Base-by-base conservation (phyloP, 1,140 invertebrate genomes). In the Pogonognathellus flavescens region DNA sequence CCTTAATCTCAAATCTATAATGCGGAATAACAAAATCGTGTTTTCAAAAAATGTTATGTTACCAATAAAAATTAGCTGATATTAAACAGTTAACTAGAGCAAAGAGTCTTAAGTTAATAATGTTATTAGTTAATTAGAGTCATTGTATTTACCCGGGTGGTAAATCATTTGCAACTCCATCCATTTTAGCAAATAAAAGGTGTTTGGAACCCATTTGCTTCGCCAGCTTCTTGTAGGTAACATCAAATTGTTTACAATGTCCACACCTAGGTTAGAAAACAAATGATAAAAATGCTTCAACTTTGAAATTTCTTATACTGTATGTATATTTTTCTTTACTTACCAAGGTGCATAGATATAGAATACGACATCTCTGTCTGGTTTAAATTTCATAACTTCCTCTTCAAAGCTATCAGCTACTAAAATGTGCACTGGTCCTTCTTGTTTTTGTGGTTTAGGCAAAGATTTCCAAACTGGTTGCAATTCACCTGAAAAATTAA, bases 311-410 rank as follows among this genome's bases (percentile, higher is more conserved):
- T 41, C 6, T 25, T 72, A 41, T 31, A 22, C 3, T 84, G 72
- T 25, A 20, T 53, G 16, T n/a, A 55, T 60, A n/a, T 81, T 10
- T 20, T 0, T 82, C 10, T 25, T 76, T 72, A 57, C 6, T 41
- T 86, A 89, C 90, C 90, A 91, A 7, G 92, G 92, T 66, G 92
- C 92, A 89, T 92, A 92, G 85, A 93, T 91, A 83, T 92, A 91
- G 76, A 93, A 89, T 0, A 93, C 87, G 16, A 91, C 88, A 85
- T 90, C 92, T 83, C 91, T 91, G 8, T 87, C 60, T 83, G 91
- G 90, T 41, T 89, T 89, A 52, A 89, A 88, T 72, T 92, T 89
- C 25, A 90, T 87, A 62, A 92, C 90, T 83, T 92, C 90, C 13
- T 90, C 84, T 55, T 91, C 90, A 87, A 93, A 93, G 81, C 90